Evolutionary conservation across 2,113 vertebrate species (phyloP), one percentile per base, ranked within the genome.

Genomic region (Tragelaphus strepsiceros): DNA sequence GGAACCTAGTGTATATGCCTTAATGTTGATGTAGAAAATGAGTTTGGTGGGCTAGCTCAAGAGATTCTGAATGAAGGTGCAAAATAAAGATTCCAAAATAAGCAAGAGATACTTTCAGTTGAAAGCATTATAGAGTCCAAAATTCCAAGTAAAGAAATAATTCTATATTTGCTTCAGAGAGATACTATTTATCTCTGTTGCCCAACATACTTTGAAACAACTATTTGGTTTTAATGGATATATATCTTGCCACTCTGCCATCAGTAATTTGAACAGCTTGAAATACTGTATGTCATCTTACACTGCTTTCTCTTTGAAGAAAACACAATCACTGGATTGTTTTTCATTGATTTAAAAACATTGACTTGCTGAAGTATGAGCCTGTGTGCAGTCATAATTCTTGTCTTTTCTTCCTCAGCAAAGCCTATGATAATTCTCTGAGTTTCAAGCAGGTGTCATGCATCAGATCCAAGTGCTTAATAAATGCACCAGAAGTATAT

Each of bases 251-350:
- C 97, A 91, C 85, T 95, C 90, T 98, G 97, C 94, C 94, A 96
- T 98, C 89, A 98, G 96, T 98, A 97, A 98, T 98, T 97, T 97
- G 93, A 98, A 97, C 97, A 98, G 96, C 97, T 98, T 98, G 97
- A 97, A 94, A 96, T 97, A 97, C 95, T 98, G 84, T 97, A 95
- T 97, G 97, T 92, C 94, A 97, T 96, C 96, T 95, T 97, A 85
- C 95, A 94, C 96, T 98, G 95, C 98, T 96, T 97, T 98, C 88
- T 93, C 91, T 98, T 96, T 93, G 96, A 97, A 97, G 91, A 96
- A 98, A 97, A 98, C 94, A 97, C 93, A 98, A 98, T 98, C 91
- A 92, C 83, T 97, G 94, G 96, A 96, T 97, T 98, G 96, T 97
- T 98, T 98, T 97, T 95, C 94, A 98, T 97, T 95, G 97, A 97